Base-by-base conservation (phyloP, 2,888 invertebrate genomes). In the Linhomoeus sp. region DNA sequence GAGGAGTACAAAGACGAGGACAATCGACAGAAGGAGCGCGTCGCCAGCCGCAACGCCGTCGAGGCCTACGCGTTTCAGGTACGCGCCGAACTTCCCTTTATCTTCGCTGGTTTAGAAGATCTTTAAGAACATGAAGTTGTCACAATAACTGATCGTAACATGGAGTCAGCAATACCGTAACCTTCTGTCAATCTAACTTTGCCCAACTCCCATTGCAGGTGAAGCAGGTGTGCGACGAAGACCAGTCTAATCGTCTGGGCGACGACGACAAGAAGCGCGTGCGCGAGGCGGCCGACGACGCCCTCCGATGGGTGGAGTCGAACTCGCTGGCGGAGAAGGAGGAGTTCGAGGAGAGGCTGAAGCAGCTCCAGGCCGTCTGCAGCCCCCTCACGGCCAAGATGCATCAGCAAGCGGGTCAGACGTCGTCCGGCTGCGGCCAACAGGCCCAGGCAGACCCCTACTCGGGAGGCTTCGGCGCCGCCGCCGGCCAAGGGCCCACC, bases 31-130 rank as follows among this genome's bases (percentile, higher is more conserved):
- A 68, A 70, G 51, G 71, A 70, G 20, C 66, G 73, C 15, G 68
- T 75, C 15, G 73, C 80, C 48, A 79, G 85, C 48, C 84, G 85
- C 74, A 81, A 84, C 63, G 76, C n/a, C n/a, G n/a, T n/a, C n/a
- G n/a, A n/a, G n/a, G n/a, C n/a, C n/a, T n/a, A n/a, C n/a, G n/a
- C n/a, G n/a, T n/a, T n/a, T n/a, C n/a, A n/a, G n/a, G n/a, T n/a
- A n/a, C n/a, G n/a, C n/a, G n/a, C n/a, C n/a, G n/a, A n/a, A n/a
- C n/a, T n/a, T n/a, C n/a, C n/a, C n/a, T n/a, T n/a, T n/a, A n/a
- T n/a, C n/a, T n/a, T n/a, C n/a, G n/a, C n/a, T n/a, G n/a, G n/a
- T n/a, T n/a, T n/a, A n/a, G n/a, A n/a, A n/a, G n/a, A n/a, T n/a
- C n/a, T n/a, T n/a, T n/a, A n/a, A n/a, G n/a, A n/a, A n/a, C n/a